Evolutionary conservation across 2,888 invertebrate species (phyloP), one percentile per base, ranked within the genome.

Genomic region (Graphium colonna): DNA sequence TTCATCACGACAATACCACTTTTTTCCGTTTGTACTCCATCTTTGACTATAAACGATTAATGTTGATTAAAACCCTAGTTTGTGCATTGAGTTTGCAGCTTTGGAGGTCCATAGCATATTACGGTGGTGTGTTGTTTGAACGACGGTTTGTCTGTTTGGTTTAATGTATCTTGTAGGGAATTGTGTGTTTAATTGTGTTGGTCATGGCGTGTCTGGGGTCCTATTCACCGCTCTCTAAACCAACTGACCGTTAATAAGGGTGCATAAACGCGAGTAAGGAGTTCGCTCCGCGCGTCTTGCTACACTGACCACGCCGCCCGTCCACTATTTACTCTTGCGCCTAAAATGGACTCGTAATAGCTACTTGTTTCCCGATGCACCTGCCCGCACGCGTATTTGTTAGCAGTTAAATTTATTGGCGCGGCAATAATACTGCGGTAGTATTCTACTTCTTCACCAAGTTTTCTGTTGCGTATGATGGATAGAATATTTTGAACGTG

Each of bases 271-370:
- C 84, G 77, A 69, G 64, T 65, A 73, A 74, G 66, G 60, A 64
- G 71, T 60, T 71, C 70, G 73, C 68, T 70, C 69, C 68, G 71
- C 60, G 58, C 53, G 82, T 82, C 80, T 77, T 79, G 82, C 77
- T 71, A 69, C 72, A 67, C 61, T 65, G 63, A 62, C 74, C 75
- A 73, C 78, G 75, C 69, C 73, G 67, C 69, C 60, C 64, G 62
- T 69, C 75, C 67, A 80, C 79, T 82, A 80, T 79, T 79, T 82
- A 78, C 77, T 81, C 76, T 65, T 76, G 71, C 71, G 73, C 86
- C 87, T 86, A 86, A 87, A 87, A 88, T 86, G 87, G 86, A 77
- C 76, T 82, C 82, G 79, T 84, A 85, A 87, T 86, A 75, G 83
- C 77, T 77, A 82, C 86, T 85, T 74, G 87, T 85, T 86, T 71